Percentiles rank a stretch among this genome's conserved stretches.
phyloP scores from a whole-genome alignment of 2,888 invertebrate genomes.

The Lissocephala sabroskyi region DNA sequence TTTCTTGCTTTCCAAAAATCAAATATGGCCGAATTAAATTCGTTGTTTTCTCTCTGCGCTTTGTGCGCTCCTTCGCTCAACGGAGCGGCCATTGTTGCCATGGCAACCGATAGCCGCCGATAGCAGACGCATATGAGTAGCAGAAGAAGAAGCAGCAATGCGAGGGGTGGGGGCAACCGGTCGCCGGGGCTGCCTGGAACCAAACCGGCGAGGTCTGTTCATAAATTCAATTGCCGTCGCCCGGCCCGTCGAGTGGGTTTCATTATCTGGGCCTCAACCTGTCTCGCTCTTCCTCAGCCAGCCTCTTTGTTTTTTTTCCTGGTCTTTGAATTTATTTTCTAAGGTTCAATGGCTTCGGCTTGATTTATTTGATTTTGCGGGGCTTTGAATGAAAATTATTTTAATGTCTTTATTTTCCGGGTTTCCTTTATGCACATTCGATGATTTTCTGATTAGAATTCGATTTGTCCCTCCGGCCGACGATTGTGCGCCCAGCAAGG shows the following conservation, averaged over 20 bases:
- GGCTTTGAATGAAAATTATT: too few relatives aligned
- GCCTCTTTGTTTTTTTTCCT: slow-evolving; percentile 2
- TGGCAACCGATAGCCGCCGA: slow-evolving; percentile 37
- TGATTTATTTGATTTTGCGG: neutral
- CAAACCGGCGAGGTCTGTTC: too few relatives aligned
- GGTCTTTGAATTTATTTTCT: slow-evolving; percentile 16
- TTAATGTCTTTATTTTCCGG: neutral
- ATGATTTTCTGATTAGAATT: slow-evolving; percentile 36
- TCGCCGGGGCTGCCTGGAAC: too few relatives aligned
- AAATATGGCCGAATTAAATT: slow-evolving; percentile 68
- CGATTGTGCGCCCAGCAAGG: slow-evolving; percentile 48
- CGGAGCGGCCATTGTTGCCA: slow-evolving; percentile 57
- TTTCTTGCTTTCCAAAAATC: too few relatives aligned
- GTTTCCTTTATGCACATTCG: neutral
- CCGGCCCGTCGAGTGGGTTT: slow-evolving; percentile 42
- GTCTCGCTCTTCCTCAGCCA: neutral
- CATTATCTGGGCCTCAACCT: slow-evolving; percentile 15
- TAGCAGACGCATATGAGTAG: slow-evolving; percentile 2
- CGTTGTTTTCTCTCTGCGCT: slow-evolving; percentile 34
- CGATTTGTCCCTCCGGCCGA: slow-evolving; percentile 19
- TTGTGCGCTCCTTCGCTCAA: slow-evolving; percentile 47
- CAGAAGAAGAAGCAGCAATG: too few relatives aligned
- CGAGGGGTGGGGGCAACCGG: too few relatives aligned
- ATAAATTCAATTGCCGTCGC: too few relatives aligned
- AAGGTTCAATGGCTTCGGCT: slow-evolving; percentile 37